phyloP scores from a whole-genome alignment of 2,113 vertebrate genomes.

The Platycercus adscitus region DNA sequence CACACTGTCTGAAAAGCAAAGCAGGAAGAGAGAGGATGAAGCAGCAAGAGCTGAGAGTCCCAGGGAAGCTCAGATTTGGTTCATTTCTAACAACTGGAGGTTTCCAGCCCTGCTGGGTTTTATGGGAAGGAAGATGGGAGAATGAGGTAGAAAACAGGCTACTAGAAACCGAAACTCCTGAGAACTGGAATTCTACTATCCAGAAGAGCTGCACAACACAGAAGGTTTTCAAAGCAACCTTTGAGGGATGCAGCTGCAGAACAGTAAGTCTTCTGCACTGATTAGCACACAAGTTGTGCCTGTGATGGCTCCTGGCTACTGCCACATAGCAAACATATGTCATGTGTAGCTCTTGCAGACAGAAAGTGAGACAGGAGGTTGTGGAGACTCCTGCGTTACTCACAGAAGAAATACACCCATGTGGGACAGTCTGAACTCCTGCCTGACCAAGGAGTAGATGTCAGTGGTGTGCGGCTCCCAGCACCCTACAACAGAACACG shows the following conservation, averaged over 20 bases:
- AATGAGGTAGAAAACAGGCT: not conserved
- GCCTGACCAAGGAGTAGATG: not conserved
- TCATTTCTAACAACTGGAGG: not conserved
- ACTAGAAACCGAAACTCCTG: not conserved
- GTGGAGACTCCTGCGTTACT: not conserved
- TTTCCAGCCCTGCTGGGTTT: not conserved
- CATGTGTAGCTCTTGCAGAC: not conserved
- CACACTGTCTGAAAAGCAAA: not conserved
- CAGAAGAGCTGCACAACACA: not conserved
- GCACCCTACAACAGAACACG: not conserved
- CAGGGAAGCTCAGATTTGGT: not conserved
- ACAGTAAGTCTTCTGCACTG: not conserved
- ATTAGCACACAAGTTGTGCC: not conserved
- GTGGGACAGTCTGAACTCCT: not conserved
- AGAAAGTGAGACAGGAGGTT: not conserved
- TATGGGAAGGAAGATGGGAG: not conserved
- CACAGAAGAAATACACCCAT: not conserved
- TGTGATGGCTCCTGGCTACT: not conserved
- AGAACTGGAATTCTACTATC: not conserved
- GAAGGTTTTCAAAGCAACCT: not conserved
- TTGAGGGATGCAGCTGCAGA: not conserved
- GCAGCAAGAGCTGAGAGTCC: not conserved
- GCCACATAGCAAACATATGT: not conserved
- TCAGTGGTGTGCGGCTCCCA: rapidly evolving
- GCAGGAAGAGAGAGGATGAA: not conserved